These are phyloP conservation scores for Progne subis DNA, from an alignment of 2,113 vertebrate species.

Conservation along the genomic window DNA sequence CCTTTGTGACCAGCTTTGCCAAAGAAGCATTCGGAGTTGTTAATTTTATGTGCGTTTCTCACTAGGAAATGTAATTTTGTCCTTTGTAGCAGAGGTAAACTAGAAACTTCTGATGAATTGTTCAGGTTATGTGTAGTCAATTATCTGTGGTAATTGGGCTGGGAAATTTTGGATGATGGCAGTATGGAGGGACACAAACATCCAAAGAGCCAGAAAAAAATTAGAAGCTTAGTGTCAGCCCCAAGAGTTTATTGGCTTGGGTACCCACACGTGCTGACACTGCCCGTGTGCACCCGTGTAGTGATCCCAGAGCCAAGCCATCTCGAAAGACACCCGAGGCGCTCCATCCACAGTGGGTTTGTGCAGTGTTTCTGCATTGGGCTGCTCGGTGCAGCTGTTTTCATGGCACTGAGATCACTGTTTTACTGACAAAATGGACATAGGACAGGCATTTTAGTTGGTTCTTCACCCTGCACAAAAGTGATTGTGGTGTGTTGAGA, in stretches of 20 bases:
- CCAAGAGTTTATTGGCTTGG: neutral
- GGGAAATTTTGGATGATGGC: neutral
- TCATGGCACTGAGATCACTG: neutral
- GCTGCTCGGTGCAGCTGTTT: neutral
- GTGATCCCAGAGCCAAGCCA: fast-evolving
- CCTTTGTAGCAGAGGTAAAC: neutral
- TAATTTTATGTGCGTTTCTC: neutral
- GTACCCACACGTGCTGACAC: fast-evolving
- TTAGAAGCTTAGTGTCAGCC: neutral
- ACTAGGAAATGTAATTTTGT: neutral
- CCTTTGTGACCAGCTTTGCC: neutral
- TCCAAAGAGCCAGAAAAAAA: fast-evolving
- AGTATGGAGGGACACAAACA: fast-evolving
- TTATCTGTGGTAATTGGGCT: neutral
- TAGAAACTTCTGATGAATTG: neutral
- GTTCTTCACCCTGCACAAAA: neutral
- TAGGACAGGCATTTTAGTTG: neutral
- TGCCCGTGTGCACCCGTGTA: fast-evolving
- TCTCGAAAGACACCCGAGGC: fast-evolving
- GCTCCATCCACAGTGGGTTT: fast-evolving
- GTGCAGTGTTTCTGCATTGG: neutral
- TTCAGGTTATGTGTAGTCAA: neutral
- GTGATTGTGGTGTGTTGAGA: neutral
- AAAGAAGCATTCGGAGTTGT: neutral
- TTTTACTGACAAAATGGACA: neutral